Base-by-base conservation (phyloP, 2,888 invertebrate genomes). In the Venusia cambrica region DNA sequence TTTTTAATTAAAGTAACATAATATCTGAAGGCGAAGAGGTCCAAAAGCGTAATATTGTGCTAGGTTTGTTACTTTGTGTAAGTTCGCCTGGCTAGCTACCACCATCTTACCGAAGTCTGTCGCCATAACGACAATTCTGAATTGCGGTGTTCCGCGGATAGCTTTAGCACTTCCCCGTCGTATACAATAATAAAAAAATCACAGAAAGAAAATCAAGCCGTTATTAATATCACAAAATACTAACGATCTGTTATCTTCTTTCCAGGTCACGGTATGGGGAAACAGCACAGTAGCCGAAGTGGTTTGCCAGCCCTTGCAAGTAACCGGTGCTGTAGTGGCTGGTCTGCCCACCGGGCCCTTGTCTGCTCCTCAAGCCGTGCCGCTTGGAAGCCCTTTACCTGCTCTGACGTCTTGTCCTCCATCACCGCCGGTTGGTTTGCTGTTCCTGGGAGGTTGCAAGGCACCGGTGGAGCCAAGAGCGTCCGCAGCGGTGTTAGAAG, bases 401-500 rank as follows among this genome's bases (percentile, higher is more conserved):
- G 81, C 85, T 0, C 54, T 64, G 1, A 52, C 60, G 0, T 53
- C 67, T 0, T 51, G 58, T 1, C 57, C 72, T 0, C 38, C 61
- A 0, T 57, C 71, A 0, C 79, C 87, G 2, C 84, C 84, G 0
- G 65, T 73, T 0, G 87, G 89, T 0, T 65, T 89, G 19, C 72
- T 91, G 22, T 87, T 90, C 38, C 84, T 91, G 15, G 91, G 91
- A 17, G 91, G 90, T 1, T 90, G 90, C 3, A 88, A 89, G 56
- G 91, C 91, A 11, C 90, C 90, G 15, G 90, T 91, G 19, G 90
- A 91, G 48, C 88, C 89, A 0, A 79, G 88, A 31, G 89, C 90
- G 1, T 85, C 88, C 21, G 90, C 90, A 1, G 65, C 77, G 2
- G 80, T 88, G 1, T 66, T 91, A 18, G 90, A 90, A 62, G 91